Evolutionary conservation across 1,140 invertebrate species (phyloP), one percentile per base, ranked within the genome.

Genomic region (Drosophila miranda): DNA sequence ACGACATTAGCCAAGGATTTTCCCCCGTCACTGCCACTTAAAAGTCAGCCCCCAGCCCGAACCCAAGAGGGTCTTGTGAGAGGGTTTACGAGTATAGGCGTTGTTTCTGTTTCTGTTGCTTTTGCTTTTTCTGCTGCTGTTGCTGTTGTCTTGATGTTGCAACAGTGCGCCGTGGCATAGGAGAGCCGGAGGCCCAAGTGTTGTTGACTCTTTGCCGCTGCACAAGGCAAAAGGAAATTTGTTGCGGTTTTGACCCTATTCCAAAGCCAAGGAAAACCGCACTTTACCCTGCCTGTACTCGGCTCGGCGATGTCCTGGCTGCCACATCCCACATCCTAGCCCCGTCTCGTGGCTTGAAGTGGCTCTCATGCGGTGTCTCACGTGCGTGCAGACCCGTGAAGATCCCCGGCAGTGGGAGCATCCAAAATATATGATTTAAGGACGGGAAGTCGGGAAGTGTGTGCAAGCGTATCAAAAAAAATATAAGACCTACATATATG

Each of bases 1-100:
- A 86, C 89, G 80, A 86, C 88, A 89, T 87, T 89, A 89, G 73
- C 75, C 88, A 90, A 90, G 88, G 88, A 90, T 90, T 89, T 89
- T 73, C 55, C 71, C 11, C 34, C 50, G 63, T 63, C 63, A 68
- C 66, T 68, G 66, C 66, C 63, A 69, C 66, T 69, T 69, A 67
- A 69, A 68, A 69, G n/a, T 49, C 42, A 23, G 50, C 64, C 59
- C 34, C 11, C 6, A 38, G 43, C 34, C 63, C 34, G 7, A 11
- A 11, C 0, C 13, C 19, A 23, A 13, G 41, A 13, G 28, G 50
- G 49, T 41, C 28, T 60, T 50, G 26, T 41, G 51, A 43, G 45
- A 58, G 67, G 34, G 34, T 38, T 38, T 38, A 38, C 34, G 34
- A 38, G 34, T 30, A 9, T 58, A 75, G 49, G 51, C 53, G 49